phyloP scores from a whole-genome alignment of 1,140 invertebrate species.

The Rhynchophorus ferrugineus region DNA sequence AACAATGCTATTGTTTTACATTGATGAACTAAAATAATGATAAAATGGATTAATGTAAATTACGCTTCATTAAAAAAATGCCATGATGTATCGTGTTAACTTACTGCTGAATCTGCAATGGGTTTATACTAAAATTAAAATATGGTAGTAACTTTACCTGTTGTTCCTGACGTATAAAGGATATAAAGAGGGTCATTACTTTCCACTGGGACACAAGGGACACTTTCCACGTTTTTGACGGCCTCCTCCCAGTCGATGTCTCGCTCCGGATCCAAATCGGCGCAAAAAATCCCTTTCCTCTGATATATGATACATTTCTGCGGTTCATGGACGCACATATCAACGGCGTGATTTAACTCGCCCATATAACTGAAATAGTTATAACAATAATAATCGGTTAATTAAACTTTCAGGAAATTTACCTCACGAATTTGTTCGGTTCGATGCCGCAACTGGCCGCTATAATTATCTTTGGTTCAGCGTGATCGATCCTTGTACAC shows the following conservation, averaged over 20 bases:
- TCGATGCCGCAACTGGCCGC: conserved; percentile 86
- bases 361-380: conserved; percentile 66
- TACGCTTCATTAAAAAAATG: no score
- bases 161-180: conserved; percentile 89
- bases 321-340: conserved; percentile 60
- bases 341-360: conserved; percentile 79
- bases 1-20: no score
- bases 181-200: conserved; percentile 88
- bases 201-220: conserved; percentile 76
- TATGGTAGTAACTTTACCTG: no score
- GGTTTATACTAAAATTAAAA: no score
- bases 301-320: conserved; percentile 75
- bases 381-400: conserved; percentile 5
- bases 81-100: no score
- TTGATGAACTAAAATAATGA: no score
- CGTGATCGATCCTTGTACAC: conserved; percentile 77
- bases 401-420: no score
- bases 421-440: conserved; percentile 74
- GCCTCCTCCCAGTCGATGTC: conserved; percentile 76
- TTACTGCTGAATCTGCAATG: no score
- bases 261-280: conserved; percentile 49
- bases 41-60: no score
- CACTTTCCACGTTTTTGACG: conserved; percentile 52
- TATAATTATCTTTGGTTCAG: conserved; percentile 79
- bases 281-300: conserved; percentile 57